A percentile compares a stretch with the other conserved stretches of the same genome.
Evolutionary conservation across 2,888 invertebrate genomes (phyloP).

Genomic region (Tinea pellionella): DNA sequence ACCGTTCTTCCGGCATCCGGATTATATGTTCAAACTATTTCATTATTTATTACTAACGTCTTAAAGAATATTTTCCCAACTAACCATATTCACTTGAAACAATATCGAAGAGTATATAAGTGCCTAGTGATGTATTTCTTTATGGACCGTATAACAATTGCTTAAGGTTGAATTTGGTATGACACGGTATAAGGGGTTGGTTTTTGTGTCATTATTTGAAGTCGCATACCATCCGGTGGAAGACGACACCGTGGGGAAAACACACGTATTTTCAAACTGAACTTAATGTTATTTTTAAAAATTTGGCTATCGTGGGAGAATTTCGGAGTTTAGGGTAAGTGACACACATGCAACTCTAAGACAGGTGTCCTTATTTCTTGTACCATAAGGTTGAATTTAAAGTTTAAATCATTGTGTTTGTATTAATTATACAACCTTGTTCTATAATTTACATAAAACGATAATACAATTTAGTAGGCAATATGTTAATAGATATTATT

Average conservation of each 20-base stretch:
- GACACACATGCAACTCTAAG: neutral
- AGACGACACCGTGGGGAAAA: conserved; percentile 60
- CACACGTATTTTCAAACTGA: neutral
- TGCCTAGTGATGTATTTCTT: neutral
- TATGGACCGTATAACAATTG: neutral
- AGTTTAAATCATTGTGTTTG: neutral
- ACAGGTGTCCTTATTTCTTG: neutral
- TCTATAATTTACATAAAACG: neutral
- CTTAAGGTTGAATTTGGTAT: conserved; percentile 20
- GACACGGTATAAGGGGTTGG: neutral
- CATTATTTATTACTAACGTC: neutral
- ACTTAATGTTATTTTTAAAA: neutral
- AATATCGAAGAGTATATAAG: neutral
- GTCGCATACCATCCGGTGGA: conserved; percentile 59
- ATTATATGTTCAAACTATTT: neutral
- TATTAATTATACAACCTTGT: neutral
- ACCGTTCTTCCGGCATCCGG: conserved; percentile 57
- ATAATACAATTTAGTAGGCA: neutral
- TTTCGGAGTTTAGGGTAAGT: neutral
- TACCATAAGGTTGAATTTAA: neutral
- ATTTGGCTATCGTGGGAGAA: conserved; percentile 5
- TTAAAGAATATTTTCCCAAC: neutral
- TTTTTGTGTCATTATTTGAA: conserved; percentile 38
- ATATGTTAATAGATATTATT: neutral
- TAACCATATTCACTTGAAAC: neutral